A percentile compares a stretch with the other conserved stretches of the same genome.
Evolutionary conservation across 2,888 invertebrate species (phyloP).

Genomic region (Neoitamus cyanurus): DNA sequence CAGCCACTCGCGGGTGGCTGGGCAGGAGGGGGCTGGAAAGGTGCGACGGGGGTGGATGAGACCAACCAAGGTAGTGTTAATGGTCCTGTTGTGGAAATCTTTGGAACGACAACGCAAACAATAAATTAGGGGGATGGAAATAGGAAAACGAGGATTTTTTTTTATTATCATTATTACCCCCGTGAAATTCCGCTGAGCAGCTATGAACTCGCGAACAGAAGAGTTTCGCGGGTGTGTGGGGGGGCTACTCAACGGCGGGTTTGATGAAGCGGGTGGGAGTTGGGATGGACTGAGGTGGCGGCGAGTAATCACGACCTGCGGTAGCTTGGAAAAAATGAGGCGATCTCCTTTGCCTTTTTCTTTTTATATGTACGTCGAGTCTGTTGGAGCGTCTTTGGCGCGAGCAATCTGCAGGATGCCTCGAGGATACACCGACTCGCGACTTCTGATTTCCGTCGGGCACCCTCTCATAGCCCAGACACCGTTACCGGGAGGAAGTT

Average conservation of each 20-base stretch:
- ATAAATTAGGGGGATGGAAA: conserved; percentile 31
- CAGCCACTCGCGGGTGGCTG: conserved; percentile 36
- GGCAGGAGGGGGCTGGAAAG: neutral
- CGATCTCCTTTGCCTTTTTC: neutral
- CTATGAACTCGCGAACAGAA: conserved; percentile 10
- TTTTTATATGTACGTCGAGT: neutral
- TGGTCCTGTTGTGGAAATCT: conserved; percentile 46
- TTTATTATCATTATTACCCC: conserved; percentile 43
- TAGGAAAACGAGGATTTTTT: conserved; percentile 19
- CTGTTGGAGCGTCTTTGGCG: neutral
- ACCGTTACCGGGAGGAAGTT: conserved; percentile 36
- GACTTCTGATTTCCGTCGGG: neutral
- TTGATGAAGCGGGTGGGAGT: neutral
- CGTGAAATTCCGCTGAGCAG: conserved; percentile 37
- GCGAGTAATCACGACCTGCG: conserved; percentile 44
- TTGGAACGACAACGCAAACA: conserved; percentile 40
- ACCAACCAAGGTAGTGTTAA: conserved; percentile 37
- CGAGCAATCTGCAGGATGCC: neutral
- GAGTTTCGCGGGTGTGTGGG: neutral
- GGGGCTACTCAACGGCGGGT: neutral
- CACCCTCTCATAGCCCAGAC: neutral
- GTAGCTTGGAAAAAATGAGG: conserved; percentile 29
- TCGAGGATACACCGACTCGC: neutral
- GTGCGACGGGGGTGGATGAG: neutral
- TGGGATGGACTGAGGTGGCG: neutral